phyloP scores from a whole-genome alignment of 2,113 vertebrate genomes.

The Lepus timidus region DNA sequence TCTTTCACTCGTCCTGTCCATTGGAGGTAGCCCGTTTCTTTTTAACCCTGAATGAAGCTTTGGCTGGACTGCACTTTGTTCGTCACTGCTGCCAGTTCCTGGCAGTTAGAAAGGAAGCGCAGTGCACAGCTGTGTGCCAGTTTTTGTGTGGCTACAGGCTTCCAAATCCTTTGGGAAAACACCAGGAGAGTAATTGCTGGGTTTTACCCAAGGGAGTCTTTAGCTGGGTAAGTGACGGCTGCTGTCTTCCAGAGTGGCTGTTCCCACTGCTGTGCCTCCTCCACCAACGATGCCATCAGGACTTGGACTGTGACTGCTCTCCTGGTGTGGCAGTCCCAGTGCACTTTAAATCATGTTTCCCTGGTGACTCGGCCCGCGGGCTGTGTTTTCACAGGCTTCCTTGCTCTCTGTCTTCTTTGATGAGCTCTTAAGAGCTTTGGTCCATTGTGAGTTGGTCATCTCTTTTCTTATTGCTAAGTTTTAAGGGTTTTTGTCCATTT shows the following conservation, averaged over 20 bases:
- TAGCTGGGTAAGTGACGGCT: not conserved
- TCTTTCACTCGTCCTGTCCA: not conserved
- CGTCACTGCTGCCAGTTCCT: not conserved
- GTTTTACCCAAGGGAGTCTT: not conserved
- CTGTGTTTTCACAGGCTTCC: not conserved
- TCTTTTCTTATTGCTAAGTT: not conserved
- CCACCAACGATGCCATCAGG: no score
- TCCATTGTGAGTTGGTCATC: not conserved
- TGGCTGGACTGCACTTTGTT: not conserved
- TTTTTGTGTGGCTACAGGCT: not conserved
- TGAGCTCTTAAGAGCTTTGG: not conserved
- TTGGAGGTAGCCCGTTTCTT: not conserved
- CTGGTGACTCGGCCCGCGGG: not conserved
- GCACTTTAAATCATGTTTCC: not conserved
- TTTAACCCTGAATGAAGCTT: not conserved
- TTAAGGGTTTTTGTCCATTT: slow-evolving; percentile 18
- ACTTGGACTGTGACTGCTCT: not conserved
- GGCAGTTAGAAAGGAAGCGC: not conserved
- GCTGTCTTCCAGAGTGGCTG: not conserved
- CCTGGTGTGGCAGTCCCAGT: no score
- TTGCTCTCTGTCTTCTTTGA: not conserved
- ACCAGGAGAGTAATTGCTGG: not conserved
- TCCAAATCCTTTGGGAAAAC: not conserved
- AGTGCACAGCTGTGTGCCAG: not conserved
- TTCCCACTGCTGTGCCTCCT: no score